phyloP scores from a whole-genome alignment of 2,888 invertebrate species.

The Spicauda simplicius region DNA sequence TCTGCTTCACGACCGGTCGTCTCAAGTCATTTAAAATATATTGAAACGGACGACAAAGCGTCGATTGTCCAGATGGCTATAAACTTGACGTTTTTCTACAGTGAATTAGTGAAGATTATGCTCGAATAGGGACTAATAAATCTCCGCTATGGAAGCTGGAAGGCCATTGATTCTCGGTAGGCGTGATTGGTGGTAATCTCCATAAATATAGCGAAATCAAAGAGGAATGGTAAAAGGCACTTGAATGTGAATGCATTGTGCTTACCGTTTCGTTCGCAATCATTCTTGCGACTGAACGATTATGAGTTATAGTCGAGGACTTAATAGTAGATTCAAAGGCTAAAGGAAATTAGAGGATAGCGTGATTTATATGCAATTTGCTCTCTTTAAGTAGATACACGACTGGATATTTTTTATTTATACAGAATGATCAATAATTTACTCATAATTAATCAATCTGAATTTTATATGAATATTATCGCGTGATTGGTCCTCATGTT shows the following conservation, averaged over 20 bases:
- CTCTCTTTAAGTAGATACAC: too few species aligned
- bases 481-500: too few species aligned
- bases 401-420: not conserved
- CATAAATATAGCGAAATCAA: slow-evolving; percentile 65
- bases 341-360: not conserved
- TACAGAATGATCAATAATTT: not conserved
- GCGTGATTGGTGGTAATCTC: slow-evolving; percentile 76
- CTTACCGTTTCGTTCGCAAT: slow-evolving; percentile 27
- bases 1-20: slow-evolving; percentile 65
- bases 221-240: slow-evolving; percentile 27
- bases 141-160: slow-evolving; percentile 58
- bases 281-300: slow-evolving; percentile 14
- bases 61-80: slow-evolving; percentile 74
- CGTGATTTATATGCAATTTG: not conserved
- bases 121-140: slow-evolving; percentile 80
- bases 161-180: slow-evolving; percentile 74
- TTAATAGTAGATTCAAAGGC: not conserved
- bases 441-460: too few species aligned
- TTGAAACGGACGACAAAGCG: slow-evolving; percentile 74
- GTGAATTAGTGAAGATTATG: slow-evolving; percentile 81
- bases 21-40: slow-evolving; percentile 81
- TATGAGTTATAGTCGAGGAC: slow-evolving; percentile 13
- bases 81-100: slow-evolving; percentile 77
- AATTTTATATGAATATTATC: too few species aligned
- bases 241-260: slow-evolving; percentile 28